These are phyloP conservation scores for Drosophila mauritiana DNA, from an alignment of 1,140 invertebrate genomes.

Conservation along the genomic window DNA sequence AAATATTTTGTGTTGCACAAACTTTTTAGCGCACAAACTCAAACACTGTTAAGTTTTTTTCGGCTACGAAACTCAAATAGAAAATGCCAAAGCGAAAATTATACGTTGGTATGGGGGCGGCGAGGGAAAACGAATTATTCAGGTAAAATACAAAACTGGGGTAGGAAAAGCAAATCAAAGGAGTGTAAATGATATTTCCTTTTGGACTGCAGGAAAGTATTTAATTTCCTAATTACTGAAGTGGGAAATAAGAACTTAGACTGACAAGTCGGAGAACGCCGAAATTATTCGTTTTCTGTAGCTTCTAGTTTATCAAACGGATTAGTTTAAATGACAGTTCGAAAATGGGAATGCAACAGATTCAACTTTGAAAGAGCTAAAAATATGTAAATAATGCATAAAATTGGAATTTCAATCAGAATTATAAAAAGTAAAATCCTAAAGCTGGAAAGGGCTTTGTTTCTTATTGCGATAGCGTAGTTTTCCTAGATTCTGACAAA, in stretches of 20 bases:
- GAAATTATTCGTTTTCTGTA: neutral
- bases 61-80: constrained; percentile 19
- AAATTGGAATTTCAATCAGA: too few species aligned
- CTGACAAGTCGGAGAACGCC: neutral
- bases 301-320: constrained; percentile 1
- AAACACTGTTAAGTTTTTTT: constrained; percentile 41
- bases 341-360: neutral
- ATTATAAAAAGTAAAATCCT: too few species aligned
- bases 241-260: neutral
- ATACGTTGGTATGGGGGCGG: neutral
- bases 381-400: too few species aligned
- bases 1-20: constrained; percentile 41
- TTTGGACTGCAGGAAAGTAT: constrained; percentile 9
- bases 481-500: too few species aligned
- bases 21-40: constrained; percentile 42
- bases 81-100: constrained; percentile 20
- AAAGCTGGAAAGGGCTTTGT: too few species aligned
- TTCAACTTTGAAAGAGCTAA: neutral
- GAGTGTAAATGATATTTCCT: constrained; percentile 38
- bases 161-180: constrained; percentile 16
- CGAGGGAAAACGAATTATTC: constrained; percentile 17
- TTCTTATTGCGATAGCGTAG: too few species aligned
- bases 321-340: neutral
- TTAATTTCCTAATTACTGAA: constrained; percentile 31
- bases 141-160: constrained; percentile 15